These are phyloP conservation scores for Alethe castanea DNA, from an alignment of 2,113 vertebrate genomes.

Conservation along the genomic window DNA sequence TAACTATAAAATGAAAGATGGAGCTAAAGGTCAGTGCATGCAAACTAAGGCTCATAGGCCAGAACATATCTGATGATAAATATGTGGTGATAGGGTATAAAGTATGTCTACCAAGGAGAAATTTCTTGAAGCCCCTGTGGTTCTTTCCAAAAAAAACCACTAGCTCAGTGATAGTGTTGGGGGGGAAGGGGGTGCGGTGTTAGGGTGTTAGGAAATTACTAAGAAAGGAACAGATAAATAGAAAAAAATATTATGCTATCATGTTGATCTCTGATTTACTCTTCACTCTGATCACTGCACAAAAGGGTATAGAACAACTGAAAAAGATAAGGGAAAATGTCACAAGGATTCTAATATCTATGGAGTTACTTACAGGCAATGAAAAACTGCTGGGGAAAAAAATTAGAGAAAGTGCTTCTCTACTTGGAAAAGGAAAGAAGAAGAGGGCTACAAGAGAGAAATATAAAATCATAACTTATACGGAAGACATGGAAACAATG, in stretches of 20 bases:
- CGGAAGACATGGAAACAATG: not conserved
- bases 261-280: not conserved
- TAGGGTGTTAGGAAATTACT: not conserved
- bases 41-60: not conserved
- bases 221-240: not conserved
- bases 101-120: not conserved
- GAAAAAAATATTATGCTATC: not conserved
- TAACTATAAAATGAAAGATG: not conserved
- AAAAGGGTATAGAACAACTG: not conserved
- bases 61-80: not conserved
- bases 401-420: not conserved
- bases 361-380: not conserved
- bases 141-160: not conserved
- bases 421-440: not conserved
- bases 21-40: not conserved
- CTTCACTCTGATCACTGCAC: not conserved
- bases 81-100: not conserved
- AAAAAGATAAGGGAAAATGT: not conserved
- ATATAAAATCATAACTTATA: not conserved
- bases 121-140: not conserved
- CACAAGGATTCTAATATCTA: not conserved
- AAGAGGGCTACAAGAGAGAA: not conserved
- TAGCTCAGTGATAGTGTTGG: not conserved
- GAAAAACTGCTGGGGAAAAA: not conserved
- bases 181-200: rapidly evolving